Evolutionary conservation across 1,140 invertebrate genomes (phyloP), one percentile per base, ranked within the genome.

Genomic region (Drosophila santomea): DNA sequence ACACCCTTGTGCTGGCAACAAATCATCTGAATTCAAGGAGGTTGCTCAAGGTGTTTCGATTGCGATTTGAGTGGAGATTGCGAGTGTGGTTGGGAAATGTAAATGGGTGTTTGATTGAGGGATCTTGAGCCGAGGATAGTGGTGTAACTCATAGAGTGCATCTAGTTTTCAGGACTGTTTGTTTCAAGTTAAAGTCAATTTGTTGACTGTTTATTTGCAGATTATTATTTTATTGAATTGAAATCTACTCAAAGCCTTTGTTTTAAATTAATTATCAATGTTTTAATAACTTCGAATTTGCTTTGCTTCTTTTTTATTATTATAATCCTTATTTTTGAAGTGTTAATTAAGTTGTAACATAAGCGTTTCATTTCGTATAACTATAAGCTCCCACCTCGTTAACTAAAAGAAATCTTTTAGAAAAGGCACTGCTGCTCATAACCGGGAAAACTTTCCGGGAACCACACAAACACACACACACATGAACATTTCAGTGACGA

Each of bases 21-120:
- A 86, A 88, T 86, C 84, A 86, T 80, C 52, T 25, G 68, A 38
- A 38, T 38, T 52, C 58, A 48, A 76, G 78, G 69, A 43, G 67
- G 67, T 58, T 47, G 44, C 52, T 71, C 41, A 51, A 71, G 67
- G 64, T 71, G 67, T 71, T 71, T 58, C 51, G 23, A 71, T 71
- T 71, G 64, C 35, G 67, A 71, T 58, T 71, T 50, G 52, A 71
- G 67, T 58, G 52, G 20, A 64, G 51, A 71, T 71, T 71, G 64
- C 57, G 64, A 48, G 56, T 57, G 51, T 50, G 64, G 66, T 17
- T 23, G 17, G 64, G 64, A 58, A 51, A 38, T 50, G 43, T 36
- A 48, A 71, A 71, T 69, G 36, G 66, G 12, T n/a, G 15, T 15
- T 71, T 71, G 64, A 71, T 71, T 68, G 47, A 10, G 56, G 39